A percentile compares a stretch with the other conserved stretches of the same genome.
phyloP scores from a whole-genome alignment of 2,888 invertebrate genomes.

The Parelbella ahira region DNA sequence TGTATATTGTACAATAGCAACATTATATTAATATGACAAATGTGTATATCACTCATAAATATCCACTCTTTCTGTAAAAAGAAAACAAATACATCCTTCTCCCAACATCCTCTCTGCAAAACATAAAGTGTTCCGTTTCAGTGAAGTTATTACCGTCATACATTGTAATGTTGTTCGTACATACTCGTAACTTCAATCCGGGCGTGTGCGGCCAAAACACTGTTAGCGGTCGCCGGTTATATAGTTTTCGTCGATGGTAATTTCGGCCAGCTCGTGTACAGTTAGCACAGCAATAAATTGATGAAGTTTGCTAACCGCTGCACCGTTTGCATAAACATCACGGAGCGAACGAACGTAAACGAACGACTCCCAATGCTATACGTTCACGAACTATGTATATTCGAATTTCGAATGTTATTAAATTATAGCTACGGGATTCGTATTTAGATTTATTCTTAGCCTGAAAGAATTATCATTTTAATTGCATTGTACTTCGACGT shows the following conservation, averaged over 20 bases:
- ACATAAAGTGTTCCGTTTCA: too few species aligned
- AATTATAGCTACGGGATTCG: too few species aligned
- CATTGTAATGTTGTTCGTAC: neutral
- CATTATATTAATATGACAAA: too few species aligned
- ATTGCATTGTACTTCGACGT: too few species aligned
- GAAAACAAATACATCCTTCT: too few species aligned
- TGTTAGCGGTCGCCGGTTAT: conserved; percentile 3
- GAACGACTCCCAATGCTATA: neutral
- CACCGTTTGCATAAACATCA: conserved; percentile 12
- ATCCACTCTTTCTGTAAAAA: too few species aligned
- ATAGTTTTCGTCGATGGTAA: conserved; percentile 9
- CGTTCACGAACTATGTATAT: conserved; percentile 1
- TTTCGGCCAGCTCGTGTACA: conserved; percentile 4
- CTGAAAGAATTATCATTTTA: too few species aligned
- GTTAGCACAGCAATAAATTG: conserved; percentile 10
- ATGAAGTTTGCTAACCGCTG: conserved; percentile 11
- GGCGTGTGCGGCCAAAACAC: neutral
- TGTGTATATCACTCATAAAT: too few species aligned
- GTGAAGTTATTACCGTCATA: neutral
- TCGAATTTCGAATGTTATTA: too few species aligned
- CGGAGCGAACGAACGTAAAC: conserved; percentile 3
- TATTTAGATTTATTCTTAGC: too few species aligned
- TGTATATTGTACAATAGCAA: too few species aligned
- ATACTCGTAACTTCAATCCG: neutral
- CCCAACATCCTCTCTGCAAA: too few species aligned